Evolutionary conservation across 2,113 vertebrate species (phyloP).

Genomic region (Paramormyrops kingsleyae): DNA sequence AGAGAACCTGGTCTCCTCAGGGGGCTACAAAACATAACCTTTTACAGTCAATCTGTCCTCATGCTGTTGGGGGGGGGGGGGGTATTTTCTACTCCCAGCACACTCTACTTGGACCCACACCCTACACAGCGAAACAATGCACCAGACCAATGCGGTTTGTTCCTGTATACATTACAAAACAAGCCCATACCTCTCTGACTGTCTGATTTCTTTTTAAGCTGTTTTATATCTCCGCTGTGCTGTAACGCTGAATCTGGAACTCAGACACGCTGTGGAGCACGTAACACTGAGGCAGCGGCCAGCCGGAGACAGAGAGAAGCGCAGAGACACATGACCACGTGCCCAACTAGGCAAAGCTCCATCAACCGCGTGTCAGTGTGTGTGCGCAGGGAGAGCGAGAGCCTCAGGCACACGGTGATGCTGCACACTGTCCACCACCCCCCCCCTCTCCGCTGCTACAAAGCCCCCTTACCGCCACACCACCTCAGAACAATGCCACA

Average conservation of each 20-base stretch:
- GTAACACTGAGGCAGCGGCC: background rate
- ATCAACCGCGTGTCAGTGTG: background rate
- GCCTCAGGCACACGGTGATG: background rate
- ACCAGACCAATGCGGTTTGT: background rate
- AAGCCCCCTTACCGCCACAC: background rate
- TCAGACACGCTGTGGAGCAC: background rate
- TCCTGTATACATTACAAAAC: background rate
- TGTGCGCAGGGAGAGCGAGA: background rate
- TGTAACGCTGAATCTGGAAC: background rate
- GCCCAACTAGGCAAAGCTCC: background rate
- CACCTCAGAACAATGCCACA: slow-evolving; percentile 22
- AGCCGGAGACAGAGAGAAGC: background rate
- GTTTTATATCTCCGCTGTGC: background rate
- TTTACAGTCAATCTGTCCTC: background rate
- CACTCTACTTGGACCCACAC: background rate
- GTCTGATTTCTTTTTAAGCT: background rate
- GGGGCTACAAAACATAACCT: background rate
- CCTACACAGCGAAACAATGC: background rate
- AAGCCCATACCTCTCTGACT: background rate
- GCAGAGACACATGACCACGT: background rate
- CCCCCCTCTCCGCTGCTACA: background rate
- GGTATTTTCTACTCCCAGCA: background rate
- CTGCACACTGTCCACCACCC: background rate
- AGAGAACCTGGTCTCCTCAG: background rate
- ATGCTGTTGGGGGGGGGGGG: background rate